These are phyloP conservation scores for Yponomeuta sedellus DNA, from an alignment of 2,888 invertebrate genomes.

Conservation along the genomic window DNA sequence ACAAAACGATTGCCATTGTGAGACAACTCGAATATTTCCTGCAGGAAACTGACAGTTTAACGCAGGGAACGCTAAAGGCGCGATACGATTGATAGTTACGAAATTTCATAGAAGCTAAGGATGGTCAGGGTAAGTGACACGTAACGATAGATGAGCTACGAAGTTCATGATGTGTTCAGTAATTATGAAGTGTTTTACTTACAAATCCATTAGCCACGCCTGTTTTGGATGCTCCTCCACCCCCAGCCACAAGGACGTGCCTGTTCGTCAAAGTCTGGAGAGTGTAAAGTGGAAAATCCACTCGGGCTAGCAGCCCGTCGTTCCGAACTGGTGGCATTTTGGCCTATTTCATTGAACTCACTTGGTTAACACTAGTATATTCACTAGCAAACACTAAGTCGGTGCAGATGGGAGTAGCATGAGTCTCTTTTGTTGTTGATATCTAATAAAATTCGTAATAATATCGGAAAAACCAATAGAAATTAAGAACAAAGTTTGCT, in stretches of 20 bases:
- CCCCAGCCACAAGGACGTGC: conserved; percentile 97
- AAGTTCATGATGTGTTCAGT: background rate
- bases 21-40: conserved; percentile 94
- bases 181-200: conserved; percentile 58
- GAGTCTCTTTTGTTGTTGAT: conserved; percentile 44
- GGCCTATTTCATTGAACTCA: conserved; percentile 47
- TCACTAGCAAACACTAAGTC: conserved; percentile 37
- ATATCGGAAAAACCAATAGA: conserved; percentile 46
- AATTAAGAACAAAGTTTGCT: conserved; percentile 50
- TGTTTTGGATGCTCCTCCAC: conserved; percentile 97
- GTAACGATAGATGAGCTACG: background rate
- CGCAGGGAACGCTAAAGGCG: background rate
- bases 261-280: conserved; percentile 93
- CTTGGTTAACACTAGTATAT: conserved; percentile 31
- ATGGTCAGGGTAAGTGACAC: background rate
- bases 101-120: too few species aligned
- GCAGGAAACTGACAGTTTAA: background rate
- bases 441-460: conserved; percentile 36
- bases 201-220: conserved; percentile 98
- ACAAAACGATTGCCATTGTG: conserved; percentile 89
- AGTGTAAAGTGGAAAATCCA: conserved; percentile 95
- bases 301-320: conserved; percentile 87
- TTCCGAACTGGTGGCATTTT: conserved; percentile 71
- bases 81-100: too few species aligned
- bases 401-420: conserved; percentile 39